Percentiles rank a stretch among this genome's conserved stretches.
phyloP scores from a whole-genome alignment of 1,140 invertebrate species.

The Pantala flavescens region DNA sequence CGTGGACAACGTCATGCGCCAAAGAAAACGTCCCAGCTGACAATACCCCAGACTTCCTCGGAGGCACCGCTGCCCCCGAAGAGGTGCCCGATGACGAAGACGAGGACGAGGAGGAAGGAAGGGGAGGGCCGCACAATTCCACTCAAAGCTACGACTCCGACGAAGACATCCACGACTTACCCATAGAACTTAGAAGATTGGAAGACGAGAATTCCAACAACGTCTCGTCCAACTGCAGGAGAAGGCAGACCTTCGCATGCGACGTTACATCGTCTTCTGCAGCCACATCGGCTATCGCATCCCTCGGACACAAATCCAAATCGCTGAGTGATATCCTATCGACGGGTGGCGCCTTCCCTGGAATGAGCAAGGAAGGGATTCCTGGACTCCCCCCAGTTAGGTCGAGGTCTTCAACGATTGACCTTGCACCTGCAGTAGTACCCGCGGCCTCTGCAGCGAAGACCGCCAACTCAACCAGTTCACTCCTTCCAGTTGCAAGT shows the following conservation, averaged over 20 bases:
- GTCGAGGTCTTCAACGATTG: slow-evolving; percentile 26
- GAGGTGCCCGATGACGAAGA: slow-evolving; percentile 12
- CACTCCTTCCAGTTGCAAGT: not conserved
- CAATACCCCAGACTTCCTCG: slow-evolving; percentile 12
- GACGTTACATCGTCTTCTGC: slow-evolving; percentile 32
- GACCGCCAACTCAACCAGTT: not conserved
- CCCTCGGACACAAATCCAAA: slow-evolving; percentile 56
- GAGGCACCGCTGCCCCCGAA: slow-evolving; percentile 6
- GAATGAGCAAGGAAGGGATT: not conserved
- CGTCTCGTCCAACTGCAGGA: slow-evolving; percentile 28
- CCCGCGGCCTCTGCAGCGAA: not conserved
- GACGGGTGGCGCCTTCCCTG: slow-evolving; percentile 30
- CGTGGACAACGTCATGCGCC: slow-evolving; percentile 50
- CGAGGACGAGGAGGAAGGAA: not conserved
- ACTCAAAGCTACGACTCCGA: slow-evolving; percentile 39
- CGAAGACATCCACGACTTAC: slow-evolving; percentile 55
- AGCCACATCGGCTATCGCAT: slow-evolving; percentile 25
- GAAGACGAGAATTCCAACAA: slow-evolving; percentile 52
- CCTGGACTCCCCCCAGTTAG: not conserved
- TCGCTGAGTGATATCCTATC: slow-evolving; percentile 61
- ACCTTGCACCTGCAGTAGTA: slow-evolving; percentile 19
- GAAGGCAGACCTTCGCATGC: slow-evolving; percentile 39
- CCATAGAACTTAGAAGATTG: slow-evolving; percentile 76
- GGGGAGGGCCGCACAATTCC: not conserved
- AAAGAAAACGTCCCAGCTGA: slow-evolving; percentile 32